Evolutionary conservation across 2,797 vertebrate species (phyloP), one percentile per base, ranked within the genome.

Genomic region (Brachyalestes nurse): DNA sequence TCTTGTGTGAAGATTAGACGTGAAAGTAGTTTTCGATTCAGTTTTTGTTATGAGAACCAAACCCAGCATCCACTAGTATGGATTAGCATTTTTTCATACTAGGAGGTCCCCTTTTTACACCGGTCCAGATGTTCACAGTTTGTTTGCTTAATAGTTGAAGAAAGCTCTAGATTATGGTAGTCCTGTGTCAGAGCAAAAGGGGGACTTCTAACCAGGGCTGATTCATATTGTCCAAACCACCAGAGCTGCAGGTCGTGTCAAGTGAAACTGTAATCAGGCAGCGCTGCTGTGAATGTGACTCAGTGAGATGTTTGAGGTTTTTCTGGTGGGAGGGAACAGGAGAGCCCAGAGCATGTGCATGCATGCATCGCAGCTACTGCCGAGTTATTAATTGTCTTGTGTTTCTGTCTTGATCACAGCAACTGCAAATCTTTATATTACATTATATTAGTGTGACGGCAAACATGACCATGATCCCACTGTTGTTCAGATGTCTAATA

Each of bases 171-270:
- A 23, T 38, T 72, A 57, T 21, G 23, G 72, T 55, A 71, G 13
- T 25, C 2, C 25, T 53, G 45, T 53, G 70, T 70, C 55, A 8
- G 64, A 34, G 57, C 57, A n/a, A 61, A 71, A n/a, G 55, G 57
- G 65, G 58, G 71, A 70, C 45, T 62, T 76, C 65, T 75, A n/a
- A 62, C 57, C 65, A 70, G 16, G 1, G 65, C 65, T 76, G 79
- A 71, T 61, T 80, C 72, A 80, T 75, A 60, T 72, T 61, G 72
- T 67, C 28, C 66, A 62, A 81, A 75, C 72, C 73, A 34, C 60
- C 66, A 45, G 23, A 65, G 49, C 66, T 58, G 42, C 64, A 40
- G 42, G 53, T 61, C 72, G 70, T 49, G 42, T 61, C 40, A 70
- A 75, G 64, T 60, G 64, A n/a, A 47, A 71, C 57, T 19, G 58